A percentile compares a stretch with the other conserved stretches of the same genome.
phyloP scores from a whole-genome alignment of 2,888 invertebrate genomes.

The Unio delphinus region DNA sequence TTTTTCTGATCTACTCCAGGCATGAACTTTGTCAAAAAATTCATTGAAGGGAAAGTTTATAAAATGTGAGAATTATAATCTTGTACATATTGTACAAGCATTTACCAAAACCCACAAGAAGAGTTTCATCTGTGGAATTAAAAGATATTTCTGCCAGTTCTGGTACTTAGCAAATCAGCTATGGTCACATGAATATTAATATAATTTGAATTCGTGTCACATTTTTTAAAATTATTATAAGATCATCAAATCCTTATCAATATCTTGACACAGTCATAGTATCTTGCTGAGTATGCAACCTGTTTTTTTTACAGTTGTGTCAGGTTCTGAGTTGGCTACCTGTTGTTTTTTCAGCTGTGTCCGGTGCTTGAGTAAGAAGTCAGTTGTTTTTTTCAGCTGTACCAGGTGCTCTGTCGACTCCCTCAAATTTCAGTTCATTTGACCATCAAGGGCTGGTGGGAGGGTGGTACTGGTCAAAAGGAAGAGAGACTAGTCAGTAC shows the following conservation, averaged over 20 bases:
- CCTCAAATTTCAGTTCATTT: slow-evolving; percentile 79
- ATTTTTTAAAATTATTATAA: neutral
- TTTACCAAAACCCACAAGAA: no score
- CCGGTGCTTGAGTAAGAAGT: slow-evolving; percentile 77
- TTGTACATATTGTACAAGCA: no score
- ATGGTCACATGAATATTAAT: no score
- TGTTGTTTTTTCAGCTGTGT: slow-evolving; percentile 76
- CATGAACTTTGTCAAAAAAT: no score
- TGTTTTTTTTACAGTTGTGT: slow-evolving; percentile 46
- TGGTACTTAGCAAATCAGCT: no score
- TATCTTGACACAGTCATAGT: neutral
- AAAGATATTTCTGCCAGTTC: no score
- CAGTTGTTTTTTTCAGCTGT: slow-evolving; percentile 43
- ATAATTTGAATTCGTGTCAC: no score
- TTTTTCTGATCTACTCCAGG: no score
- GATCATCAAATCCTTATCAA: neutral
- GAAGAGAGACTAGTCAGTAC: slow-evolving; percentile 33
- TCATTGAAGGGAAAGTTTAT: no score
- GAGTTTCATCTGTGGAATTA: no score
- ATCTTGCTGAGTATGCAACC: slow-evolving; percentile 69
- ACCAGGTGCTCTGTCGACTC: slow-evolving; percentile 74
- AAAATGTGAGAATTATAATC: no score
- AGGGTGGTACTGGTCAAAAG: slow-evolving; percentile 42
- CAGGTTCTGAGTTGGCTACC: slow-evolving; percentile 77
- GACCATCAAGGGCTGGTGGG: slow-evolving; percentile 76